Evolutionary conservation across 2,113 vertebrate genomes (phyloP), one percentile per base, ranked within the genome.

Genomic region (Jacana jacana): DNA sequence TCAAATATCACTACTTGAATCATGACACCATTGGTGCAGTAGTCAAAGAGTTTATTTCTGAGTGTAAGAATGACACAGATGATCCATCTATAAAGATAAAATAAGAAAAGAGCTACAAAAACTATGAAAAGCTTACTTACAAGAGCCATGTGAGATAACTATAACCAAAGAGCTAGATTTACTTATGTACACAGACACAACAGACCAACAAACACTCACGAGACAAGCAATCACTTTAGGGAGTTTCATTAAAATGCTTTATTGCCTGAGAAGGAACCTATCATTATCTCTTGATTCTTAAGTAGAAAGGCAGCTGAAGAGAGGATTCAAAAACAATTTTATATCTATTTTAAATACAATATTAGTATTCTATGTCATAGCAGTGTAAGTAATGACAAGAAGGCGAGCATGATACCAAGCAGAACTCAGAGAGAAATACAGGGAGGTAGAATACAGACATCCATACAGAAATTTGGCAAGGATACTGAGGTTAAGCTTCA

Each of bases 211-310:
- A 15, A n/a, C 4, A 55, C 30, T 66, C 70, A 44, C 13, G 39
- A 48, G 39, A 70, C 79, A 55, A 89, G 52, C 66, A 90, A 73
- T 82, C 73, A 91, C 28, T 81, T 93, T 51, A 61, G 65, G 49
- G 78, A 61, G 86, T 95, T 93, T 84, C 88, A 94, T 94, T 95
- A 78, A 92, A 95, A 70, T 89, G 18, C 4, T 92, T 94, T 91
- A 87, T 68, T 92, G 39, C n/a, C 57, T 94, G 57, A 70, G 66
- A 81, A 72, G 13, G 25, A 76, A 52, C 72, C 70, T 61, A 35
- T 44, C 58, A 23, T 81, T 89, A 64, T 91, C 70, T 73, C 31
- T 52, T 28, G 48, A 72, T 82, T 95, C 37, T 77, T 48, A 40
- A 82, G 46, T 54, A 52, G 33, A 82, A 85, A 85, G 39, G 57